Evolutionary conservation across 2,113 vertebrate species (phyloP), one percentile per base, ranked within the genome.

Genomic region (Scopus umbretta): DNA sequence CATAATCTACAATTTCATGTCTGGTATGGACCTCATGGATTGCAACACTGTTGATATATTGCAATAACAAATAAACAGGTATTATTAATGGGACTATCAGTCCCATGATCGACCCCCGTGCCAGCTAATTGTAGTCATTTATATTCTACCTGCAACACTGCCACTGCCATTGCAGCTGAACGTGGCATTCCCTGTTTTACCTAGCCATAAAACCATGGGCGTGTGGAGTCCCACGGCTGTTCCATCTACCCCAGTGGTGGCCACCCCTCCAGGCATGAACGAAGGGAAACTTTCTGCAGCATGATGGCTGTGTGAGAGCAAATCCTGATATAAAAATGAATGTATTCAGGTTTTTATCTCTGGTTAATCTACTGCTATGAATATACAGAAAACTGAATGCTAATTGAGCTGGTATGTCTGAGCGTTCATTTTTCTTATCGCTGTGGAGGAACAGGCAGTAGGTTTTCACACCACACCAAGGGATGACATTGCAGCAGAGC

Each of bases 51-150:
- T 55, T 83, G 68, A 88, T 71, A 40, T 7, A 65, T 45, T 71
- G 73, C 68, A 92, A 45, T 81, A 97, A 94, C 55, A 78, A 96
- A 72, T n/a, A 88, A 83, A 76, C 9, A 16, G 68, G 43, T 90
- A 82, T 70, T 80, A 86, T 74, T 94, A 96, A 93, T 63, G 56
- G 61, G 23, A 52, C 68, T 71, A 53, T 79, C 86, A 83, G 86
- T 86, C 74, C 81, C 52, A 55, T 7, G 36, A 50, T 70, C 93
- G 82, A 18, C 12, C 66, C 42, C 49, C 2, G 7, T 43, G 71
- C 73, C 68, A 79, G 45, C 19, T 91, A 88, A 93, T 7, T 74
- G 79, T 2, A 26, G 43, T 71, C 38, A 87, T 92, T 88, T 84
- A 47, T 52, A 71, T 65, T 86, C 85, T 68, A 52, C 73, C 72